Conservation (phyloP, 2,888 invertebrate genomes). For the Lasioglossum oenotherae region DNA sequence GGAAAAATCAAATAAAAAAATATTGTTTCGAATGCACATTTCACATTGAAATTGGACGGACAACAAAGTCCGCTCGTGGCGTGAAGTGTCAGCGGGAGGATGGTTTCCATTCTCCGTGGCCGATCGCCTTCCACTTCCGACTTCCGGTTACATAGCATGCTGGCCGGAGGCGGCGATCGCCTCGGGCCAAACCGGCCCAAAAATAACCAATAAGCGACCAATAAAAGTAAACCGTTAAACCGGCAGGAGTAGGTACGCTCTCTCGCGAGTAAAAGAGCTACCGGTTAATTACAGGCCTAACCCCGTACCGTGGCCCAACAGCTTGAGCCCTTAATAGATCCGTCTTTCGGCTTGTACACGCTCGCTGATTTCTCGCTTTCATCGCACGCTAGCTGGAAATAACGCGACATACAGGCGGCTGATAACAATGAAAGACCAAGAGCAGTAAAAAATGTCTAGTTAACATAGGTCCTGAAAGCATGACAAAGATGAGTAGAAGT, state of each 20-base stretch:
- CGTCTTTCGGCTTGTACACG: constrained; percentile 74
- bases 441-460: background rate
- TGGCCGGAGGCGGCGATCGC: constrained; percentile 67
- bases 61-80: background rate
- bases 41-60: background rate
- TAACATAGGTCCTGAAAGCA: background rate
- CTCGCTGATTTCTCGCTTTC: constrained; percentile 53
- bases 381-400: constrained; percentile 30
- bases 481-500: no score
- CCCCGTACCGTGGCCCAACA: constrained; percentile 68
- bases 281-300: constrained; percentile 84
- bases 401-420: background rate
- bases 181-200: constrained; percentile 70
- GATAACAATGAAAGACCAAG: no score
- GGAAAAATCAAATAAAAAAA: background rate
- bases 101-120: constrained; percentile 35
- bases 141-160: constrained; percentile 74
- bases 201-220: constrained; percentile 83
- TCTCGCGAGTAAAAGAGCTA: constrained; percentile 82
- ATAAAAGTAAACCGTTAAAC: constrained; percentile 81
- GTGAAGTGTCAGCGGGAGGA: constrained; percentile 30
- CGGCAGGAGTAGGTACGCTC: constrained; percentile 70
- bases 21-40: background rate
- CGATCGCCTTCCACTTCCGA: constrained; percentile 71
- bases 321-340: constrained; percentile 79